Conservation (phyloP, 2,113 vertebrate species). For the Platysternon megacephalum region DNA sequence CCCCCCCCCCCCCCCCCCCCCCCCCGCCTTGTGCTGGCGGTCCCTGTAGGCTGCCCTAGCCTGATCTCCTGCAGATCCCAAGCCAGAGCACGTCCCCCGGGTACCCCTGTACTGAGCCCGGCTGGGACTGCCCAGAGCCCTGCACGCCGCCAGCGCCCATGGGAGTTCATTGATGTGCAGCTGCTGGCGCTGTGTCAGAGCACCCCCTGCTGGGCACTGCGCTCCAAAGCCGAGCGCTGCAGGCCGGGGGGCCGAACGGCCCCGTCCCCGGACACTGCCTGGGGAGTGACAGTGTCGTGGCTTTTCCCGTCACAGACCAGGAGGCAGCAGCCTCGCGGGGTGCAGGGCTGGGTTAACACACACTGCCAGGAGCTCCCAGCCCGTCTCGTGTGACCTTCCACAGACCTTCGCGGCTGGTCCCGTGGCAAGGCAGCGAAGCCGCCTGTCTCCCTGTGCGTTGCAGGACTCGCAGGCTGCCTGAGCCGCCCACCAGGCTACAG, state of each 20-base stretch:
- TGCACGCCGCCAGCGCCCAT: too few species aligned
- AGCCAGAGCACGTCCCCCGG: fast-evolving
- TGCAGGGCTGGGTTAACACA: not conserved
- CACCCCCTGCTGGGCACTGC: too few species aligned
- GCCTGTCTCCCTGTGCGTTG: not conserved
- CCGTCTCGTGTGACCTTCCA: not conserved
- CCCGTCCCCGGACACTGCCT: not conserved
- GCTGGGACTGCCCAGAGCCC: too few species aligned
- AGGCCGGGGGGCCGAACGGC: too few species aligned
- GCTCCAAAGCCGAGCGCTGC: too few species aligned
- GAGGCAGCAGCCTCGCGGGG: not conserved
- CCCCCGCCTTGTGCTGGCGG: not conserved
- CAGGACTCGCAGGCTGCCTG: not conserved
- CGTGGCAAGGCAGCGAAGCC: not conserved
- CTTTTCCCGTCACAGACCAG: too few species aligned
- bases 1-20: too few species aligned
- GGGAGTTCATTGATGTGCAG: fast-evolving
- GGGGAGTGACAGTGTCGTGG: too few species aligned
- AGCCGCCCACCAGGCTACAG: not conserved
- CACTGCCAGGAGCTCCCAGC: not conserved
- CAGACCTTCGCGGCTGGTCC: not conserved
- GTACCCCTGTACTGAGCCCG: not conserved
- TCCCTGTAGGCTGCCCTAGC: not conserved
- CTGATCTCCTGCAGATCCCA: not conserved
- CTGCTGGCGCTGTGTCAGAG: too few species aligned